phyloP scores from a whole-genome alignment of 64 coral and sea anemone species.

The Exaiptasia diaphana region DNA sequence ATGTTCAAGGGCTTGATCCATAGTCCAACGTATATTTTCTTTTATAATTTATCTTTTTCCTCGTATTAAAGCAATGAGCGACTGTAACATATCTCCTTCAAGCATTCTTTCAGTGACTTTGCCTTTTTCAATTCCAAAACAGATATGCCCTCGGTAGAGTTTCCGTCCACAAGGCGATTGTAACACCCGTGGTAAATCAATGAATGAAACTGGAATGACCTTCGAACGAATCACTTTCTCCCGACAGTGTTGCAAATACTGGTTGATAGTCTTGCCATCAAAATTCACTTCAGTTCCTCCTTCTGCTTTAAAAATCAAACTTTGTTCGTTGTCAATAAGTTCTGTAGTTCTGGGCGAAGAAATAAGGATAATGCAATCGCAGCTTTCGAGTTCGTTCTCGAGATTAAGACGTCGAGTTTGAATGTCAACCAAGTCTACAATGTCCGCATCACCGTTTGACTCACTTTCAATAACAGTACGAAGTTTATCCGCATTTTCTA shows the following conservation, averaged over 20 bases:
- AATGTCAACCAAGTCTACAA: conserved; percentile 62
- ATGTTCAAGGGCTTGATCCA: too few relatives aligned
- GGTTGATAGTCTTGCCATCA: conserved; percentile 62
- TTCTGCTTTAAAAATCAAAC: conserved; percentile 39
- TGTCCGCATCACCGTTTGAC: conserved; percentile 27
- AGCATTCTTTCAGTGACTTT: conserved; percentile 70
- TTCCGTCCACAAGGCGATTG: not conserved
- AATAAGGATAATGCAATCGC: conserved; percentile 56
- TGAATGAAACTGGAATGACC: conserved; percentile 65
- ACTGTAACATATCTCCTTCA: conserved; percentile 62
- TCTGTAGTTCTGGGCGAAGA: conserved; percentile 51
- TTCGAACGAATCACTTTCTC: conserved; percentile 56
- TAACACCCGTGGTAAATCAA: conserved; percentile 51
- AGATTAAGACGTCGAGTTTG: conserved; percentile 2
- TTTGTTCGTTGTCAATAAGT: conserved; percentile 57
- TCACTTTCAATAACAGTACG: conserved; percentile 68
- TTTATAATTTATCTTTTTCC: too few relatives aligned
- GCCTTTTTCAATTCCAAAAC: conserved; percentile 52
- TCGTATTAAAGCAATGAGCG: conserved; percentile 60
- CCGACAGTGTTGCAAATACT: conserved; percentile 28
- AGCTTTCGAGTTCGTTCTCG: conserved; percentile 28
- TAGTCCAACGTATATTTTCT: too few relatives aligned
- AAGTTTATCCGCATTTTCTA: conserved; percentile 48
- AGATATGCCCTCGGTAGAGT: conserved; percentile 28
- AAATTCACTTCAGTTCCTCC: conserved; percentile 47